Conservation (phyloP, 64 coral and sea anemone species). For the Catalaphyllia jardinei region DNA sequence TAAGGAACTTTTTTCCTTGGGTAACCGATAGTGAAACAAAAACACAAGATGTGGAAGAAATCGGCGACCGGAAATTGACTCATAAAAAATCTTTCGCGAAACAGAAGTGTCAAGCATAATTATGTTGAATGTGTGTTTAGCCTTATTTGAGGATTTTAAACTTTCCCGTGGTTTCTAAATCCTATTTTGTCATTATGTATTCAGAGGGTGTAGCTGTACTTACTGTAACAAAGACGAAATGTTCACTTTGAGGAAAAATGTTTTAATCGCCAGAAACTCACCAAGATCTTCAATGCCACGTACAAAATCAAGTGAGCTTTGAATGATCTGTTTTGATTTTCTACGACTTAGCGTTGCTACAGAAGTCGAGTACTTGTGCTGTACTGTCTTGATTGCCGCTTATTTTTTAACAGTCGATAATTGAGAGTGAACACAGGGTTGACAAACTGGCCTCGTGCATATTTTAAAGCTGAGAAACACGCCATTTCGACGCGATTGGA, state of each 20-base stretch:
- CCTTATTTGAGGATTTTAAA: background rate
- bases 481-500: background rate
- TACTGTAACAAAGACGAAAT: background rate
- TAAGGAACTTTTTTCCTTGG: background rate
- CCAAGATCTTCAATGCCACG: background rate
- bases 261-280: constrained; percentile 1
- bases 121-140: background rate
- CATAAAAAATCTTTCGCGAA: background rate
- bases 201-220: background rate
- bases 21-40: background rate
- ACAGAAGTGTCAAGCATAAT: background rate
- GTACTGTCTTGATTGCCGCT: background rate
- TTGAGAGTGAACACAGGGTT: background rate
- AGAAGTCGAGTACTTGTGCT: background rate
- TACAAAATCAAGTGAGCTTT: background rate
- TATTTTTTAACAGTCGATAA: background rate
- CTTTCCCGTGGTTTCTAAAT: background rate
- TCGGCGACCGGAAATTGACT: constrained; percentile 8
- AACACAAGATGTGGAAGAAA: background rate
- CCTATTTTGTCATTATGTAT: background rate
- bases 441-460: background rate
- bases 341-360: background rate
- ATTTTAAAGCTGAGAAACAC: too few species aligned
- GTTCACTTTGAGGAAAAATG: background rate
- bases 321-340: background rate